Conservation (phyloP, 2,888 invertebrate genomes). For the Ornithoptera priamus region DNA sequence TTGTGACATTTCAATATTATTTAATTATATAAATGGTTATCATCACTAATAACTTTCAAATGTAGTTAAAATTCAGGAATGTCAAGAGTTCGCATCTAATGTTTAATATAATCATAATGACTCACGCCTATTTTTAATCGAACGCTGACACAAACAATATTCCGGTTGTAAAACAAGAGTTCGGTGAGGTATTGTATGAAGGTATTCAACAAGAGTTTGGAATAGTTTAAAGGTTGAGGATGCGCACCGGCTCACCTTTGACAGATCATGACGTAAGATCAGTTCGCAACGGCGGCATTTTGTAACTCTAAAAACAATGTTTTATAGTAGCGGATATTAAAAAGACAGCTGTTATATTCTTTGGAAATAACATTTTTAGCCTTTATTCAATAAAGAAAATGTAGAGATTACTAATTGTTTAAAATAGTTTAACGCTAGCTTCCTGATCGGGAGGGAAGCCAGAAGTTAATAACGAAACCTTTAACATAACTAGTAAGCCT, state of each 20-base stretch:
- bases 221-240: slow-evolving; percentile 73
- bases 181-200: slow-evolving; percentile 43
- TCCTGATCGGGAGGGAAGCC: too few species aligned
- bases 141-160: slow-evolving; percentile 40
- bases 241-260: slow-evolving; percentile 53
- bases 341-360: background rate
- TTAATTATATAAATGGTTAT: slow-evolving; percentile 7
- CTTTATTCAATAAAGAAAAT: too few species aligned
- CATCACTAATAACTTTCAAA: slow-evolving; percentile 11
- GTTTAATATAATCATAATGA: slow-evolving; percentile 39
- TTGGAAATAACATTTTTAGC: too few species aligned
- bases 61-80: slow-evolving; percentile 21
- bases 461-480: too few species aligned
- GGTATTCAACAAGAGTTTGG: slow-evolving; percentile 44
- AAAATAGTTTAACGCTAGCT: too few species aligned
- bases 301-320: slow-evolving; percentile 1
- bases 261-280: slow-evolving; percentile 58
- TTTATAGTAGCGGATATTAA: background rate
- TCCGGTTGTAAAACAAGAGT: slow-evolving; percentile 42
- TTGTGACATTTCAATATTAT: background rate
- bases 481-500: background rate
- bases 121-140: slow-evolving; percentile 55
- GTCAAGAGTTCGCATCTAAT: slow-evolving; percentile 10
- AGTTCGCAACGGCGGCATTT: slow-evolving; percentile 33
- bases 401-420: too few species aligned